Conservation (phyloP, 2,888 invertebrate species). For the Steromphala cineraria region DNA sequence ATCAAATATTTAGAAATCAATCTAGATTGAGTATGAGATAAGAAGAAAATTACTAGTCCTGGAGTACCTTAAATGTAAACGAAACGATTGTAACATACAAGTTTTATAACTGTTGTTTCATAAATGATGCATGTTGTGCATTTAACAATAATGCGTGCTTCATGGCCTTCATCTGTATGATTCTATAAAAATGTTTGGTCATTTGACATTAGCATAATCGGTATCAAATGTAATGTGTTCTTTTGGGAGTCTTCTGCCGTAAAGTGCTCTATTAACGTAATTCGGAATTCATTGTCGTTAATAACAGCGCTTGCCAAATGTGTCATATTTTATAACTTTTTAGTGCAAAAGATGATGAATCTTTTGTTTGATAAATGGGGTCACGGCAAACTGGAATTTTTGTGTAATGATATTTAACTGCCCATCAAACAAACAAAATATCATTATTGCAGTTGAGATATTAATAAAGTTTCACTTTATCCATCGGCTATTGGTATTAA, state of each 20-base stretch:
- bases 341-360: neutral
- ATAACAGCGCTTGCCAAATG: neutral
- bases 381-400: too few species aligned
- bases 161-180: neutral
- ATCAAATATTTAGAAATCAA: conserved; percentile 9
- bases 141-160: neutral
- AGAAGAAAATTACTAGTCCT: neutral
- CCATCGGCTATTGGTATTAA: too few species aligned
- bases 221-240: neutral
- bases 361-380: too few species aligned
- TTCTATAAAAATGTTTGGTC: neutral
- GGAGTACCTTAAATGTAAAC: too few species aligned
- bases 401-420: too few species aligned
- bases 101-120: neutral
- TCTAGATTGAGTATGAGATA: neutral
- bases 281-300: conserved; percentile 13
- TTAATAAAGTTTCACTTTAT: too few species aligned
- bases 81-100: neutral
- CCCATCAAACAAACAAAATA: too few species aligned
- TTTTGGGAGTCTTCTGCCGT: neutral
- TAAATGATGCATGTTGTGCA: neutral
- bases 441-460: too few species aligned
- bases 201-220: neutral
- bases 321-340: too few species aligned
- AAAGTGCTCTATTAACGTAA: conserved; percentile 11